A percentile compares a stretch with the other conserved stretches of the same genome.
Conservation (phyloP, 2,797 vertebrate species). For the Myiotriccus ornatus region DNA sequence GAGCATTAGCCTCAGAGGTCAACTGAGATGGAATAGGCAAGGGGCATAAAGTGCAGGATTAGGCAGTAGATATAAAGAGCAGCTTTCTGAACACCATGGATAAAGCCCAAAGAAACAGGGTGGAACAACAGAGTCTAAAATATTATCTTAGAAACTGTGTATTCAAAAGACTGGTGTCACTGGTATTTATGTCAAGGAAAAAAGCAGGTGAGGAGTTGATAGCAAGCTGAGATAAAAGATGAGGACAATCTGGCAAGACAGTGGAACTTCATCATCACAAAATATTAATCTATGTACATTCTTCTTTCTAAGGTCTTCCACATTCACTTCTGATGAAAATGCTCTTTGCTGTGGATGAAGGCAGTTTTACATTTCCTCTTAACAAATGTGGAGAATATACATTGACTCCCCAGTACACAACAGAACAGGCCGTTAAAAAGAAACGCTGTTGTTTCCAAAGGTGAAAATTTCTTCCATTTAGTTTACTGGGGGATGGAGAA, state of each 20-base stretch:
- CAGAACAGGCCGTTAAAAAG: background rate
- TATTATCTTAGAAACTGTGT: background rate
- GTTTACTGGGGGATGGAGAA: background rate
- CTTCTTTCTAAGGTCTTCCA: background rate
- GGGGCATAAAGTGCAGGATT: background rate
- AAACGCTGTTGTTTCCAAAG: background rate
- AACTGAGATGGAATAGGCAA: background rate
- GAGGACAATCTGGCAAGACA: background rate
- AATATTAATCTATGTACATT: background rate
- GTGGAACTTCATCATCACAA: background rate
- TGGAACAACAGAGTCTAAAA: background rate
- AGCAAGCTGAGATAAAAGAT: background rate
- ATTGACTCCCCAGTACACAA: background rate
- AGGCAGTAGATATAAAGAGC: background rate
- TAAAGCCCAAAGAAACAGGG: background rate
- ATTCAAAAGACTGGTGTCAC: background rate
- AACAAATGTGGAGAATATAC: background rate
- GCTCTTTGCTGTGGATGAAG: conserved; percentile 36
- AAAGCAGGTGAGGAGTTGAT: background rate
- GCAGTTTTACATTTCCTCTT: background rate
- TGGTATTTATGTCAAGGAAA: background rate
- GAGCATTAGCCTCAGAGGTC: background rate
- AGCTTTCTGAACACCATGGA: background rate
- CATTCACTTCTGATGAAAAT: conserved; percentile 44
- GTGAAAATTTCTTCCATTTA: background rate